A percentile compares a stretch with the other conserved stretches of the same genome.
These are phyloP conservation scores for Thryonomys swinderianus DNA, from an alignment of 2,113 vertebrate genomes.

Conservation along the genomic window DNA sequence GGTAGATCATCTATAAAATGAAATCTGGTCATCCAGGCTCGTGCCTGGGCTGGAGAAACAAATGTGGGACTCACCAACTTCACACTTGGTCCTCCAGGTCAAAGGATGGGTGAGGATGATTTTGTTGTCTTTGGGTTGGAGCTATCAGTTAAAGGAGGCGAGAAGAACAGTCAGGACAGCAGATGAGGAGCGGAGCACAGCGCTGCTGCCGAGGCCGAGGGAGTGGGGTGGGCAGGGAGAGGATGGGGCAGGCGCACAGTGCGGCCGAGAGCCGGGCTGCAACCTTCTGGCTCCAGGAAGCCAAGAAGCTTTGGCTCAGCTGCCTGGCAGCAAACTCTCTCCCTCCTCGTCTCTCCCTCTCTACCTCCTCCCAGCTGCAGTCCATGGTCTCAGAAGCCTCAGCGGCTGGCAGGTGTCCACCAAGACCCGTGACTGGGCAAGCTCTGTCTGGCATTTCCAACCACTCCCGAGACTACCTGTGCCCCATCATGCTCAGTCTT, in stretches of 20 bases:
- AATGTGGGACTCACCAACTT: not conserved
- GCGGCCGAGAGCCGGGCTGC: not conserved
- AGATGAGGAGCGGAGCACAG: not conserved
- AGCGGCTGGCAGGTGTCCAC: slow-evolving; percentile 46
- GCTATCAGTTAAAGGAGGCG: not conserved
- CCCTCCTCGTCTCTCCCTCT: not conserved
- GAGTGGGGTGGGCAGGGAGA: not conserved
- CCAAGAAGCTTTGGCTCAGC: not conserved
- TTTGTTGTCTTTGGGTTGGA: not conserved
- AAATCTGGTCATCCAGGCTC: not conserved
- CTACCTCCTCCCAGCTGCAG: not conserved
- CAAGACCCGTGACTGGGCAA: not conserved
- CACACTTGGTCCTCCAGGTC: not conserved
- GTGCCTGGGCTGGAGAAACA: not conserved
- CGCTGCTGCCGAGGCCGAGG: not conserved
- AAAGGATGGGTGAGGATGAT: not conserved
- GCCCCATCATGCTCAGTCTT: not conserved
- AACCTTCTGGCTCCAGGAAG: not conserved
- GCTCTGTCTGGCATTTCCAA: slow-evolving; percentile 37
- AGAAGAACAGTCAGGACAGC: not conserved
- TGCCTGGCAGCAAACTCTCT: not conserved
- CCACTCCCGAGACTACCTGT: not conserved
- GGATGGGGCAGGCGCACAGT: not conserved
- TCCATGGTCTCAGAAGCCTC: not conserved
- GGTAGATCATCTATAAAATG: not conserved